These are phyloP conservation scores for Spheniscus humboldti DNA, from an alignment of 2,797 vertebrate genomes.

Conservation along the genomic window DNA sequence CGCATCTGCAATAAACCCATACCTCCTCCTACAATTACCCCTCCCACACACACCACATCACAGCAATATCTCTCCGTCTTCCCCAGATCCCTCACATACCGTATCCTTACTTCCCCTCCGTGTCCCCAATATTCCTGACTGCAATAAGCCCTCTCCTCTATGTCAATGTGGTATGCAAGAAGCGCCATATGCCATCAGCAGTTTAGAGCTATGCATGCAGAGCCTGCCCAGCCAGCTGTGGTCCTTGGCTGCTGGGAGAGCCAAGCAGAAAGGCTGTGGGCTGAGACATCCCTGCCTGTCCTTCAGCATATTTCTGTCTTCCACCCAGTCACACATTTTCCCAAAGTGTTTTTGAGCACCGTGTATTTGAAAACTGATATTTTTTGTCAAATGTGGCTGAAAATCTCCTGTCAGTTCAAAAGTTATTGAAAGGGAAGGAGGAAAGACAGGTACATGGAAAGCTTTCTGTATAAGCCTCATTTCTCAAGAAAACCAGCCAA, in stretches of 20 bases:
- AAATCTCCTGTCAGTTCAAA: neutral
- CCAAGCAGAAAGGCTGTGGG: neutral
- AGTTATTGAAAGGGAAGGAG: neutral
- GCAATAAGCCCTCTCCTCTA: neutral
- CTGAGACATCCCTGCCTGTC: neutral
- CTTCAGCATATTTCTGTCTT: neutral
- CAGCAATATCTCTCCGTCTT: neutral
- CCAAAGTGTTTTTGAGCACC: neutral
- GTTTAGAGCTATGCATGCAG: neutral
- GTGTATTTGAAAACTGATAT: neutral
- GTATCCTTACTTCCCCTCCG: neutral
- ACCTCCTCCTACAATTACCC: neutral
- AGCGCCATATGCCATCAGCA: rapidly evolving
- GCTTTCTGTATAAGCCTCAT: neutral
- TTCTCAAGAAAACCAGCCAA: neutral
- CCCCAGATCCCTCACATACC: neutral
- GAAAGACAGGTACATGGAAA: neutral
- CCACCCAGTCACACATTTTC: neutral
- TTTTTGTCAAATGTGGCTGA: neutral
- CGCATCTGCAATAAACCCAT: neutral
- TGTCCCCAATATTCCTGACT: neutral
- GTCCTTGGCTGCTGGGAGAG: neutral
- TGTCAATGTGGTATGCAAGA: rapidly evolving
- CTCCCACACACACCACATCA: neutral
- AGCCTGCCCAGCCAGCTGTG: neutral